A percentile compares a stretch with the other conserved stretches of the same genome.
Evolutionary conservation across 2,113 vertebrate species (phyloP).

Genomic region (Nothoprocta pentlandii): DNA sequence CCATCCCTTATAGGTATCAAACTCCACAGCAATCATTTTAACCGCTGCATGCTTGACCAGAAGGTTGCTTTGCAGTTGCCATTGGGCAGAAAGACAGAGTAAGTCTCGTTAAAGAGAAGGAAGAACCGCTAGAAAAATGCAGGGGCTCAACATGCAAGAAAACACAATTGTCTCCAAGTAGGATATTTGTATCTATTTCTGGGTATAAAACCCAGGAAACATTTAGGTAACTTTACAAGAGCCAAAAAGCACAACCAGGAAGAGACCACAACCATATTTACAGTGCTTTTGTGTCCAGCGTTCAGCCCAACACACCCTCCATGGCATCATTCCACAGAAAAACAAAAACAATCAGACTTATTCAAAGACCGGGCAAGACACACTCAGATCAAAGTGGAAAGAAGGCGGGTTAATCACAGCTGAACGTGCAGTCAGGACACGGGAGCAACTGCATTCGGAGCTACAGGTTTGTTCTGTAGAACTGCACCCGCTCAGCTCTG

Average conservation of each 20-base stretch:
- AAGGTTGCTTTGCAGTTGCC: background rate
- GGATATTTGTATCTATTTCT: background rate
- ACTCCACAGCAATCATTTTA: background rate
- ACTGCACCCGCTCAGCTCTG: background rate
- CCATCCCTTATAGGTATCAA: background rate
- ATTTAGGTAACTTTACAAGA: background rate
- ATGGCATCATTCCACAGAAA: background rate
- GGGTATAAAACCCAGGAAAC: background rate
- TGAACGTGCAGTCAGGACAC: background rate
- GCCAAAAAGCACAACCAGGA: background rate
- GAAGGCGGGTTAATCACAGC: background rate
- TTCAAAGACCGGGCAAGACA: background rate
- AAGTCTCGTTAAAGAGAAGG: background rate
- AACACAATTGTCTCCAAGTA: background rate
- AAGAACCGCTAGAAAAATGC: background rate
- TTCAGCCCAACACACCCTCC: background rate
- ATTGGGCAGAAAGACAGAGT: background rate
- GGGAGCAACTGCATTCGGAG: background rate
- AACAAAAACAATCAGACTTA: background rate
- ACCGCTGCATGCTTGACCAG: slow-evolving; percentile 11
- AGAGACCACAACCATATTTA: background rate
- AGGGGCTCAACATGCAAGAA: background rate
- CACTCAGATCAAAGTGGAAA: background rate
- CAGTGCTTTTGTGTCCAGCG: background rate
- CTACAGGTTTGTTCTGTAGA: background rate